Percentiles rank a stretch among this genome's conserved stretches.
These are phyloP conservation scores for Dunckerocampus dactyliophorus DNA, from an alignment of 2,113 vertebrate species.

Conservation along the genomic window DNA sequence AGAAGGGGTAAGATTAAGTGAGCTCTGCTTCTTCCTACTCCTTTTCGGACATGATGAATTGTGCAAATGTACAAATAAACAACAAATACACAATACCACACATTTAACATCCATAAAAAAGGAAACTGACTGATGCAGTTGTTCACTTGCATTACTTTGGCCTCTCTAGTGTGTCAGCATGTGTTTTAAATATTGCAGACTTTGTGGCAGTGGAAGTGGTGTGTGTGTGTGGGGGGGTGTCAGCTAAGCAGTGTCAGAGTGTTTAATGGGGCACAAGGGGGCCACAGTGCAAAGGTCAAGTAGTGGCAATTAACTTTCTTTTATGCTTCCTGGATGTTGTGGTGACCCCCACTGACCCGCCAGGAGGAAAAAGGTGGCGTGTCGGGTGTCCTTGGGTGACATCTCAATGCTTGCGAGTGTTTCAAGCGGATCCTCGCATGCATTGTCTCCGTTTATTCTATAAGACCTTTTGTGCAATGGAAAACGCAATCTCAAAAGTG, in stretches of 20 bases:
- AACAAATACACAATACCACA: background rate
- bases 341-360: constrained; percentile 45
- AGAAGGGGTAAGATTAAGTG: no score
- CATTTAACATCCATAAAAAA: constrained; percentile 28
- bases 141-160: background rate
- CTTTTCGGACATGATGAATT: no score
- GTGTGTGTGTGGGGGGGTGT: background rate
- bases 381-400: constrained; percentile 26
- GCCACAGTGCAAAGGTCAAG: constrained; percentile 59
- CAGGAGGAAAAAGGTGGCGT: constrained; percentile 15
- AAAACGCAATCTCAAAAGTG: background rate
- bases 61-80: no score
- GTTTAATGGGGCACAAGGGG: constrained; percentile 40
- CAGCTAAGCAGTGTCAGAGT: constrained; percentile 14
- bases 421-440: background rate
- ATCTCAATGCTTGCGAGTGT: constrained; percentile 6
- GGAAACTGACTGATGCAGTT: constrained; percentile 36
- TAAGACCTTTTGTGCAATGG: no score
- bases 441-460: background rate
- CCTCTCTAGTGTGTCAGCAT: background rate
- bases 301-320: constrained; percentile 55
- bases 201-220: constrained; percentile 6
- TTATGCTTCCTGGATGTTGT: constrained; percentile 59
- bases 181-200: constrained; percentile 6
- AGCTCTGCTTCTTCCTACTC: no score